phyloP scores from a whole-genome alignment of 2,113 vertebrate species.

The Antennarius striatus region DNA sequence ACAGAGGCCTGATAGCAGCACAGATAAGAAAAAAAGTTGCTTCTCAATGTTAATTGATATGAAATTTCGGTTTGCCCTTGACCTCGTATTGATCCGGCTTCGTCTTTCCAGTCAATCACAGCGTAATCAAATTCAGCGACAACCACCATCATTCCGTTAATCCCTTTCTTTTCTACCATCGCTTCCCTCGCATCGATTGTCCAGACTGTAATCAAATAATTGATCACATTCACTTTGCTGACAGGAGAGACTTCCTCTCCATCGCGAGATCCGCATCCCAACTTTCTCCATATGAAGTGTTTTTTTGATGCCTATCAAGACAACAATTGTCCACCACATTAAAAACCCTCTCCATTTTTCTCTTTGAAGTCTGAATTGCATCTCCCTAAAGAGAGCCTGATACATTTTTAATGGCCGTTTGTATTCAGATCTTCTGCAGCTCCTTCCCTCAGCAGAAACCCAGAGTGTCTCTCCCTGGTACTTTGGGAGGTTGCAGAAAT shows the following conservation, averaged over 20 bases:
- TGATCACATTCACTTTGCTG: constrained; percentile 5
- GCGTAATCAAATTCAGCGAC: constrained; percentile 31
- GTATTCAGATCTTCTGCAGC: constrained; percentile 23
- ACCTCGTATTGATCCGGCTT: constrained; percentile 22
- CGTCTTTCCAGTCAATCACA: constrained; percentile 15
- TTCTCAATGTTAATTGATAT: constrained; percentile 16
- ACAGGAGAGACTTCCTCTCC: constrained; percentile 8
- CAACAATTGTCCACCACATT: constrained; percentile 35
- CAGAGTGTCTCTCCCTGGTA: background rate
- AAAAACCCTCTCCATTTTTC: constrained; percentile 26
- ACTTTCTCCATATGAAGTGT: background rate
- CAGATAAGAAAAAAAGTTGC: background rate
- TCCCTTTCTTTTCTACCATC: constrained; percentile 17
- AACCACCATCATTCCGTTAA: constrained; percentile 5
- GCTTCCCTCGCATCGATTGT: constrained; percentile 20
- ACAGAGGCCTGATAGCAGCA: too few relatives aligned
- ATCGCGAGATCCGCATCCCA: background rate
- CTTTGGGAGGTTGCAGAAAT: constrained; percentile 22
- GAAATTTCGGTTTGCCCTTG: constrained; percentile 9
- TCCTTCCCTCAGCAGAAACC: constrained; percentile 28
- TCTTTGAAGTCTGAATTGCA: constrained; percentile 31
- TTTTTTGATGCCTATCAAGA: constrained; percentile 12
- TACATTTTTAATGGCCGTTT: constrained; percentile 61
- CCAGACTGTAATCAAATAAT: constrained; percentile 18
- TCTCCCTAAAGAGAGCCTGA: constrained; percentile 33